Evolutionary conservation across 2,113 vertebrate genomes (phyloP).

Genomic region (Nothocercus julius): DNA sequence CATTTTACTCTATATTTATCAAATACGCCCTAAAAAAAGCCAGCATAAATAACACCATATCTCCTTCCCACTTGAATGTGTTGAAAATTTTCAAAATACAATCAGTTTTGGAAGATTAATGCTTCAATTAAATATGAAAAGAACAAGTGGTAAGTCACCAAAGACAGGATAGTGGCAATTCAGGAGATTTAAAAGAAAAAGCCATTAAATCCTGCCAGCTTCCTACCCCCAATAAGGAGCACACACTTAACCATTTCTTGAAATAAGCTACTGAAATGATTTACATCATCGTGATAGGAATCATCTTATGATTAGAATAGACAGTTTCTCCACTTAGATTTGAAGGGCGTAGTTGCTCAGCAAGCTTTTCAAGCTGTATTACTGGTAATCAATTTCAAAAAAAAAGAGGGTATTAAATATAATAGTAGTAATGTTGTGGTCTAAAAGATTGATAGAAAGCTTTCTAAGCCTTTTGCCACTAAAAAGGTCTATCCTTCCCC

Average conservation of each 20-base stretch:
- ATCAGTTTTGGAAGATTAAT: not conserved
- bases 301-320: not conserved
- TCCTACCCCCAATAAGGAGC: not conserved
- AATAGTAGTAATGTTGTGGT: not conserved
- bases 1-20: not conserved
- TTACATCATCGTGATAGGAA: not conserved
- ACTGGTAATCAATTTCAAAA: not conserved
- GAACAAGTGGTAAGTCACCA: not conserved
- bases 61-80: not conserved
- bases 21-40: not conserved
- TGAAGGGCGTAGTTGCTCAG: not conserved
- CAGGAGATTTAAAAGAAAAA: not conserved
- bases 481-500: not conserved
- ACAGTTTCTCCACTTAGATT: not conserved
- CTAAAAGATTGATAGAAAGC: not conserved
- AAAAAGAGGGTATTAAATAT: too few relatives aligned
- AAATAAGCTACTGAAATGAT: not conserved
- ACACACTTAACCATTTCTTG: not conserved
- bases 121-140: not conserved
- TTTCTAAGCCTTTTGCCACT: not conserved
- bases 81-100: not conserved
- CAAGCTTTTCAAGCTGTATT: not conserved
- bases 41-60: not conserved
- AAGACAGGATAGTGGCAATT: not conserved
- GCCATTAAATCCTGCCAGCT: not conserved